Conservation (phyloP, 2,113 vertebrate genomes). For the Cyanistes caeruleus region DNA sequence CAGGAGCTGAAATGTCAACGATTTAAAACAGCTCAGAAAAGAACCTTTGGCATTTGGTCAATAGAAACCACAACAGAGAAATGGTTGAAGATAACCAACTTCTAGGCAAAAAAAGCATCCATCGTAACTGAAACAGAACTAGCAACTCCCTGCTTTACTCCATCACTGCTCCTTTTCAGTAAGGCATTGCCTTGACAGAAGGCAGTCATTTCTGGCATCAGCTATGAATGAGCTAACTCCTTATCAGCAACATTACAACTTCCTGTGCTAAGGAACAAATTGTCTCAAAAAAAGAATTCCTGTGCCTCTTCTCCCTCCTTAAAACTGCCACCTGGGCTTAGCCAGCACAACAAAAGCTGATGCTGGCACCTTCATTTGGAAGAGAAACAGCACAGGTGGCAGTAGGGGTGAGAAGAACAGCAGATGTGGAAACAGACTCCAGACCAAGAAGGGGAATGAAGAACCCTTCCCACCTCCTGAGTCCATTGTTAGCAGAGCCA, state of each 20-base stretch:
- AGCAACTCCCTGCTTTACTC: conserved; percentile 46
- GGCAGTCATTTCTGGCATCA: conserved; percentile 41
- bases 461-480: neutral
- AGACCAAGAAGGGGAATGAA: accelerated
- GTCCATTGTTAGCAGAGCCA: accelerated
- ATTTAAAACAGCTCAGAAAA: conserved; percentile 47
- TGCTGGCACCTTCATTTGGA: neutral
- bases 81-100: conserved; percentile 35
- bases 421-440: neutral
- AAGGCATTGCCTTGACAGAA: conserved; percentile 10
- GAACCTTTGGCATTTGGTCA: conserved; percentile 38
- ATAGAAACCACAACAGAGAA: conserved; percentile 47
- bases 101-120: conserved; percentile 44
- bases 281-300: conserved; percentile 23
- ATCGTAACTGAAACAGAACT: conserved; percentile 35
- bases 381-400: neutral
- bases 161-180: conserved; percentile 30
- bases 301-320: conserved; percentile 6
- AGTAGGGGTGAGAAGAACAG: neutral
- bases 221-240: conserved; percentile 52
- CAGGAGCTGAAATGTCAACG: conserved; percentile 3
- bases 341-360: neutral
- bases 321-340: neutral
- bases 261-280: conserved; percentile 62
- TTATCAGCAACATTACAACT: conserved; percentile 67